phyloP scores from a whole-genome alignment of 2,888 invertebrate species.

The Myopa tessellatipennis region DNA sequence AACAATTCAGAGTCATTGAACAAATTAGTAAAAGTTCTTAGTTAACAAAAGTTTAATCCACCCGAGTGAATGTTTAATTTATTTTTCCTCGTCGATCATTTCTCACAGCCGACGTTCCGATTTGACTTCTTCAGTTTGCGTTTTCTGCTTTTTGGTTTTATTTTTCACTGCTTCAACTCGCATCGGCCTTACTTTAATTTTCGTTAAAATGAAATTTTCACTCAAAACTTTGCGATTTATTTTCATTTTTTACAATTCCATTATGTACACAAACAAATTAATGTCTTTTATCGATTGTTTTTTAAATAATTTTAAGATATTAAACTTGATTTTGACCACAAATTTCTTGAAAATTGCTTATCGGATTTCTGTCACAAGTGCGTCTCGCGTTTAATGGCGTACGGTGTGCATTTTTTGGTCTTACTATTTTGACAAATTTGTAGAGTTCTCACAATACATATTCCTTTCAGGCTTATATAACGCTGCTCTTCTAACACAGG shows the following conservation, averaged over 20 bases:
- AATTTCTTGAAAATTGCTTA: conserved; percentile 52
- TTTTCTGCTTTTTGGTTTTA: conserved; percentile 52
- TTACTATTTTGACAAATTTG: conserved; percentile 53
- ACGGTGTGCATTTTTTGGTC: conserved; percentile 50
- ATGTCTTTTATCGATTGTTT: conserved; percentile 50
- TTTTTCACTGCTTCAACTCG: conserved; percentile 57
- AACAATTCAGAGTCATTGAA: background rate
- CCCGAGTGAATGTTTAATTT: conserved; percentile 27
- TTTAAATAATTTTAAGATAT: conserved; percentile 40
- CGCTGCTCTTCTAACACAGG: conserved; percentile 47
- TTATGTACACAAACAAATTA: conserved; percentile 52
- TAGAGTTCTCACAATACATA: conserved; percentile 35
- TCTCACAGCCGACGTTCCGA: conserved; percentile 35
- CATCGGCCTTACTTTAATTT: conserved; percentile 57
- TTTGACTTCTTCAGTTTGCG: conserved; percentile 53
- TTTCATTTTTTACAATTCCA: conserved; percentile 63
- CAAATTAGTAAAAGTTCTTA: conserved; percentile 6
- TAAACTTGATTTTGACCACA: conserved; percentile 50
- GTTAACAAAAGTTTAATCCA: conserved; percentile 16
- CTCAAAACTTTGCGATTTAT: conserved; percentile 55
- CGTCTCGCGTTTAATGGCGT: conserved; percentile 59
- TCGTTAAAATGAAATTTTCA: conserved; percentile 63
- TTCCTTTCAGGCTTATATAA: conserved; percentile 49
- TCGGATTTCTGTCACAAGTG: conserved; percentile 57
- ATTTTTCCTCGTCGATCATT: conserved; percentile 30